Percentiles rank a stretch among this genome's conserved stretches.
These are phyloP conservation scores for Acanthoscelides obtectus DNA, from an alignment of 2,888 invertebrate species.

Conservation along the genomic window DNA sequence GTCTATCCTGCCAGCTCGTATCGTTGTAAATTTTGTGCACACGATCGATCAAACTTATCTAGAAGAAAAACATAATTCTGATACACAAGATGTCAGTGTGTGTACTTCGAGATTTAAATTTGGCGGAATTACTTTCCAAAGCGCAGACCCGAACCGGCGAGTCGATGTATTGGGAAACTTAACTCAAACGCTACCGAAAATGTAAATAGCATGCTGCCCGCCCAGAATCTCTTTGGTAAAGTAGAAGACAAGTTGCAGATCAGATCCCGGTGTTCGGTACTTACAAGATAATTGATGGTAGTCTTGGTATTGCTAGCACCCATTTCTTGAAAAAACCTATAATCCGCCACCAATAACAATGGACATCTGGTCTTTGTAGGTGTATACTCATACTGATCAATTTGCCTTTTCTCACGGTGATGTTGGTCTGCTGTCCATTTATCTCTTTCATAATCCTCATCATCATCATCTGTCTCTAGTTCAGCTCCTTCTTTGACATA, in stretches of 20 bases:
- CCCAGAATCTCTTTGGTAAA: background rate
- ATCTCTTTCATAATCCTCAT: constrained; percentile 27
- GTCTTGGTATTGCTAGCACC: constrained; percentile 90
- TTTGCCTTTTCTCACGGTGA: constrained; percentile 66
- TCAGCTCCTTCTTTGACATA: constrained; percentile 78
- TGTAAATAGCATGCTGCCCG: no score
- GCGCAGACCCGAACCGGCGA: no score
- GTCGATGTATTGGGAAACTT: no score
- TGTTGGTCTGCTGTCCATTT: constrained; percentile 30
- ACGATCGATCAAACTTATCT: constrained; percentile 93
- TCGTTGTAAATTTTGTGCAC: constrained; percentile 96
- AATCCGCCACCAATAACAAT: constrained; percentile 87
- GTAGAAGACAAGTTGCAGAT: background rate
- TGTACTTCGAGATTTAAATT: no score
- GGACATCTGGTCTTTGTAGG: constrained; percentile 91
- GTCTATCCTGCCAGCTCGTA: constrained; percentile 88
- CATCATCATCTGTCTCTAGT: constrained; percentile 39
- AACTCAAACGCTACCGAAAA: no score
- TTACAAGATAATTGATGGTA: constrained; percentile 91
- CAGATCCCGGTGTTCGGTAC: constrained; percentile 8
- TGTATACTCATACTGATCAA: constrained; percentile 82
- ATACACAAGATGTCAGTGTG: no score
- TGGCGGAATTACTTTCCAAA: no score
- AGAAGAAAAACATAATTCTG: constrained; percentile 35
- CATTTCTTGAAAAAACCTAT: constrained; percentile 93